Base-by-base conservation (phyloP, 1,140 invertebrate genomes). In the Bombus terrestris region DNA sequence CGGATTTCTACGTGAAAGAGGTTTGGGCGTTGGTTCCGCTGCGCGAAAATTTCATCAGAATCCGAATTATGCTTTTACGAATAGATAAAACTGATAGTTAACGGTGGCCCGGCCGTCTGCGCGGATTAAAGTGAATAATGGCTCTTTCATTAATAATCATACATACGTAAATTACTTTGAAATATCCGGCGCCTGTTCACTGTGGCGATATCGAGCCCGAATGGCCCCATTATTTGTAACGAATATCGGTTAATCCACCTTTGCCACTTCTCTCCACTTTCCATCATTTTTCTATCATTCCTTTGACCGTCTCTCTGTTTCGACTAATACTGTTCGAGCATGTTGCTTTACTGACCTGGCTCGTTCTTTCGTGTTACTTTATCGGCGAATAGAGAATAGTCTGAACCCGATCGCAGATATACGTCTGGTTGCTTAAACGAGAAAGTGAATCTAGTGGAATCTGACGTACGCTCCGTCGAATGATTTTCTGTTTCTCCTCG, bases 101-200 rank as follows among this genome's bases (percentile, higher is more conserved):
- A 15, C 25, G 12, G 12, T 32, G 12, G 13, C 3, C 5, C 5
- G 22, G 37, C 1, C 68, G 37, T n/a, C 25, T 13, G 37, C 12
- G 25, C 37, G 39, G 37, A 39, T 72, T 41, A 72, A 41, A 41
- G 28, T 6, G 39, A 28, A 39, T 39, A 41, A 72, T 28, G 39
- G 25, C 13, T 15, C 69, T 72, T 72, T 72, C 69, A n/a, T 41
- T 72, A 72, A 72, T 41, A 72, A 72, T 72, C 39, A n/a, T 72
- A 25, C 39, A n/a, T 25, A 28, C 69, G 69, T 41, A 41, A 72
- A 72, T 72, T 28, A 72, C 69, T n/a, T 72, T 72, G 39, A 72
- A 72, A n/a, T 72, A 41, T 72, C 39, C 39, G 25, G 4, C 5
- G 32, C 3, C 8, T 22, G 35, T 68, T 37, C 35, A 22, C 28